Percentiles rank a stretch among this genome's conserved stretches.
phyloP scores from a whole-genome alignment of 1,140 invertebrate species.

The Protaetia brevitarsis region DNA sequence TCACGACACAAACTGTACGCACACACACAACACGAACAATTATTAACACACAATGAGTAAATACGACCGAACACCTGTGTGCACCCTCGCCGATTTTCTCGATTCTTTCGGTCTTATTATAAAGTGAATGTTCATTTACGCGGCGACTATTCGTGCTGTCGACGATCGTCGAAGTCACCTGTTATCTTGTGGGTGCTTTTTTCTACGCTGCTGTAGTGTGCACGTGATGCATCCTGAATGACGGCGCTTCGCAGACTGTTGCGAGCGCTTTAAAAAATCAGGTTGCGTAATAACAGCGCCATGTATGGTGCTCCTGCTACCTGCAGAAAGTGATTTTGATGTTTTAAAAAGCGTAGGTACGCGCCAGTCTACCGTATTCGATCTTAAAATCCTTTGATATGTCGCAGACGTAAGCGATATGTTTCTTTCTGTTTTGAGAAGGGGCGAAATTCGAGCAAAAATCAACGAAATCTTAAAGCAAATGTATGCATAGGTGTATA shows the following conservation, averaged over 20 bases:
- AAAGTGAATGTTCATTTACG: too few relatives aligned
- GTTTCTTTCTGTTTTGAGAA: too few relatives aligned
- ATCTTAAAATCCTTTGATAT: too few relatives aligned
- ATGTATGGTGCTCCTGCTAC: background rate
- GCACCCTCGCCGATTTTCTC: background rate
- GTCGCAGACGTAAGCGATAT: too few relatives aligned
- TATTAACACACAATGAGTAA: background rate
- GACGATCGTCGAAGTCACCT: background rate
- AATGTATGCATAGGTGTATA: too few relatives aligned
- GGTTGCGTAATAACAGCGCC: background rate
- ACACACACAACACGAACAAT: background rate
- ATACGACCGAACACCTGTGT: too few relatives aligned
- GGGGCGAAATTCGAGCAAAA: too few relatives aligned
- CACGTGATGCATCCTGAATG: background rate
- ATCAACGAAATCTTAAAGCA: too few relatives aligned
- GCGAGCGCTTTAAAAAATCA: slow-evolving; percentile 17
- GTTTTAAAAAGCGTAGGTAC: background rate
- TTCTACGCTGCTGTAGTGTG: background rate
- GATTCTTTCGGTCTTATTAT: background rate
- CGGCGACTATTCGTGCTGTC: background rate
- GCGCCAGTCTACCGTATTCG: background rate
- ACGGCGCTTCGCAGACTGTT: background rate
- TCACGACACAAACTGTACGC: background rate
- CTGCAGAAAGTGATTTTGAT: slow-evolving; percentile 7
- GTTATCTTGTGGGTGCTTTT: too few relatives aligned